Percentiles rank a stretch among this genome's conserved stretches.
Conservation (phyloP, 2,113 vertebrate genomes). For the Callipepla squamata region DNA sequence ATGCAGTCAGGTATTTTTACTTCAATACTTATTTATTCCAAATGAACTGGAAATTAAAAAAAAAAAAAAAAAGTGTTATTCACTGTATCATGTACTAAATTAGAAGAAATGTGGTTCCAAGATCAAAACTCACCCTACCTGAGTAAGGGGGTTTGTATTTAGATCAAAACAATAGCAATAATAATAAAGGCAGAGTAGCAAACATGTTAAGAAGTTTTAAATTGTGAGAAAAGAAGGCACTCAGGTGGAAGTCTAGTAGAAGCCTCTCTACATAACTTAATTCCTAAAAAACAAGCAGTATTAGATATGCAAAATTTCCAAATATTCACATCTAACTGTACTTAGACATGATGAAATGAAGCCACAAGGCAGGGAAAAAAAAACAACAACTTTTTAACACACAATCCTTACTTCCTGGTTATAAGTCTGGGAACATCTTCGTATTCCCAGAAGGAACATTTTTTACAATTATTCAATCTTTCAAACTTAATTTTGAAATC, state of each 20-base stretch:
- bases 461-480: not conserved
- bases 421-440: not conserved
- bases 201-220: not conserved
- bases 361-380: not conserved
- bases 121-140: not conserved
- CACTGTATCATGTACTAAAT: not conserved
- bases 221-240: not conserved
- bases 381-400: not conserved
- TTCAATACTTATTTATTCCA: not conserved
- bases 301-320: not conserved
- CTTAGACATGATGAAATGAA: not conserved
- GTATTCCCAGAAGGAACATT: not conserved
- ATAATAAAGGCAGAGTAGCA: not conserved
- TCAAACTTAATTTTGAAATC: not conserved
- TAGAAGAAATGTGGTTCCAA: not conserved
- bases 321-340: not conserved
- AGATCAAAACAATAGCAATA: no score
- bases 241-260: not conserved
- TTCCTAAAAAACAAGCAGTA: not conserved
- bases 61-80: rapidly evolving
- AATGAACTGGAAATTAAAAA: not conserved
- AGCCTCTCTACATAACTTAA: not conserved
- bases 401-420: not conserved
- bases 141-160: not conserved
- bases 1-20: not conserved